Base-by-base conservation (phyloP, 2,797 vertebrate species). In the Arremon aurantiirostris region DNA sequence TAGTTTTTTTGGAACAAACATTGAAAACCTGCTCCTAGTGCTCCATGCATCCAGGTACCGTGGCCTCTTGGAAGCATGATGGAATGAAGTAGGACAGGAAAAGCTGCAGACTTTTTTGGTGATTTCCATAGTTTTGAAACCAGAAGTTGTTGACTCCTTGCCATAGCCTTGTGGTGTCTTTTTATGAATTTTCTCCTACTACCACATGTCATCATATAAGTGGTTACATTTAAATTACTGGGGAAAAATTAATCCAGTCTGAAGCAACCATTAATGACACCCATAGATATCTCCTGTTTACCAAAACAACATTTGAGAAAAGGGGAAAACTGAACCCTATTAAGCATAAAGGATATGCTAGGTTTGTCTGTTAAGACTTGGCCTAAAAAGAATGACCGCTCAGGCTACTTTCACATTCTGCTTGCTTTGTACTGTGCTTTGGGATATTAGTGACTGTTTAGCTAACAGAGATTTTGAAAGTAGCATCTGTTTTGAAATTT, bases 201-300 rank as follows among this genome's bases (percentile, higher is more conserved):
- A 52, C 46, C 32, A 50, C 32, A 21, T 10, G 27, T 28, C 46
- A 65, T 65, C 42, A 70, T 87, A 37, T 17, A 60, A 77, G 57
- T 90, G 88, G 86, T 72, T 90, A 59, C 26, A 77, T 60, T 90
- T 63, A 88, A 95, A 92, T 82, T 72, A 77, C 27, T 26, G 9
- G 28, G 53, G 11, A 50, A 92, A 75, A 86, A 56, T 34, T 37
- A 88, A 88, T 76, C 28, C 46, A 8, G 23, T 82, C 44, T 90
- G 91, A 91, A 91, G 55, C 4, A 32, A 83, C 42, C 39, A 76
- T 69, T 86, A 68, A 81, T 30, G 65, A 78, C 39, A 94, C 16
- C 35, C 68, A 78, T 6, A 86, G 32, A 55, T 53, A 89, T 8
- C 66, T 86, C 28, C 64, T 60, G 44, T 84, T 86, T 72, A 82